Conservation (phyloP, 2,113 vertebrate species). For the Eclectus roratus region DNA sequence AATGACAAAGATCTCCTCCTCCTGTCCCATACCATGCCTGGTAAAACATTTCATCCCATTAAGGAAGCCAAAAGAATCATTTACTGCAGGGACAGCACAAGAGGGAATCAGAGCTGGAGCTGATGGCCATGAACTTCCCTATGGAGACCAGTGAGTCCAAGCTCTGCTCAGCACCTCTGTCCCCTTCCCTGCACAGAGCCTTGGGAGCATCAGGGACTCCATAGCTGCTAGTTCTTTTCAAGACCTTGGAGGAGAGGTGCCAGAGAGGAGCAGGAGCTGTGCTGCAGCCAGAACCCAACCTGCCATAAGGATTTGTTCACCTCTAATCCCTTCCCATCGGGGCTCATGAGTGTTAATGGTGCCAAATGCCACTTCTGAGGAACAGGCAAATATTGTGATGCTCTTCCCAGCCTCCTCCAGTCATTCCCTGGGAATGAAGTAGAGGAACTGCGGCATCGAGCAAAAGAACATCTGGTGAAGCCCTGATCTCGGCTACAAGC, state of each 20-base stretch:
- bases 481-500: rapidly evolving
- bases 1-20: background rate
- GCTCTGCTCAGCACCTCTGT: background rate
- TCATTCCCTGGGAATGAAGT: background rate
- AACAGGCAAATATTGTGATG: background rate
- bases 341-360: background rate
- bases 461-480: background rate
- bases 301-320: background rate
- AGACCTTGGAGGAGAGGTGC: background rate
- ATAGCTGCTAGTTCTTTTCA: background rate
- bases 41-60: background rate
- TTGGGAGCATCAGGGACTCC: background rate
- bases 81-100: background rate
- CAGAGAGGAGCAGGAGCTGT: background rate
- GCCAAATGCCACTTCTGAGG: background rate
- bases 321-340: background rate
- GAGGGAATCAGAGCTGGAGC: rapidly evolving
- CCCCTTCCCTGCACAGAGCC: background rate
- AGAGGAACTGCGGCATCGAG: background rate
- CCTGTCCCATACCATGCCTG: background rate
- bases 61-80: rapidly evolving
- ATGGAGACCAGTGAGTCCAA: background rate
- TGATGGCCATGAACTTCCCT: rapidly evolving
- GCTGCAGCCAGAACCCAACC: background rate
- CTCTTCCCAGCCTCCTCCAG: background rate